These are phyloP conservation scores for Iselma pallidipennis DNA, from an alignment of 2,888 invertebrate genomes.

Conservation along the genomic window DNA sequence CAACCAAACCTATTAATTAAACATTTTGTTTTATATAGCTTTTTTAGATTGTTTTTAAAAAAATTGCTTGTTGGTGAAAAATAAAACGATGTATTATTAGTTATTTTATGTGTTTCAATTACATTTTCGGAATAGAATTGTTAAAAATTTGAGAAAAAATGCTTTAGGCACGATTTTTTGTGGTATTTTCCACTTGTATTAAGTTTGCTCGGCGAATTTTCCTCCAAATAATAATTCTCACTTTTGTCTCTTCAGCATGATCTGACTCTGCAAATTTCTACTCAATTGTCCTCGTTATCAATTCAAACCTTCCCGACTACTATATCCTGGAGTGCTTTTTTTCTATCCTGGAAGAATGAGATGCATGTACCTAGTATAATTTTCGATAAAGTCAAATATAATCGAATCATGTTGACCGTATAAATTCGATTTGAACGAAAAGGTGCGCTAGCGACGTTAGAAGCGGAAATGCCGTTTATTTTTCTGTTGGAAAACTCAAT, in stretches of 20 bases:
- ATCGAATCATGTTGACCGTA: not conserved
- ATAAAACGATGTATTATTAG: too few species aligned
- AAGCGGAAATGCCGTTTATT: not conserved
- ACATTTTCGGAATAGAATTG: too few species aligned
- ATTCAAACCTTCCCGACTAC: too few species aligned
- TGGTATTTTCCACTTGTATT: too few species aligned
- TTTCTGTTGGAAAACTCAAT: not conserved
- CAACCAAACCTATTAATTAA: conserved; percentile 15
- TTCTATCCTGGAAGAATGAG: not conserved
- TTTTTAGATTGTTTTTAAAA: not conserved
- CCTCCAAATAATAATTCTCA: too few species aligned
- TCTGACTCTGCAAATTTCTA: too few species aligned
- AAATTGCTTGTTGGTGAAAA: too few species aligned
- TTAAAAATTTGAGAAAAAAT: too few species aligned
- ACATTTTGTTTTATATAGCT: not conserved
- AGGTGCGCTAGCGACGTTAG: not conserved
- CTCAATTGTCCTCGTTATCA: not conserved
- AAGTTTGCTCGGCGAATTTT: too few species aligned
- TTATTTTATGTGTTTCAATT: too few species aligned
- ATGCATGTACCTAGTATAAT: not conserved
- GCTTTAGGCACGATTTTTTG: too few species aligned
- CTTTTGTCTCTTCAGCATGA: too few species aligned
- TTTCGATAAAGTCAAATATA: not conserved
- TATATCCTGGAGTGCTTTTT: not conserved
- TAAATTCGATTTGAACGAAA: not conserved